Base-by-base conservation (phyloP, 1,140 invertebrate genomes). In the Dreissena rostriformis region DNA sequence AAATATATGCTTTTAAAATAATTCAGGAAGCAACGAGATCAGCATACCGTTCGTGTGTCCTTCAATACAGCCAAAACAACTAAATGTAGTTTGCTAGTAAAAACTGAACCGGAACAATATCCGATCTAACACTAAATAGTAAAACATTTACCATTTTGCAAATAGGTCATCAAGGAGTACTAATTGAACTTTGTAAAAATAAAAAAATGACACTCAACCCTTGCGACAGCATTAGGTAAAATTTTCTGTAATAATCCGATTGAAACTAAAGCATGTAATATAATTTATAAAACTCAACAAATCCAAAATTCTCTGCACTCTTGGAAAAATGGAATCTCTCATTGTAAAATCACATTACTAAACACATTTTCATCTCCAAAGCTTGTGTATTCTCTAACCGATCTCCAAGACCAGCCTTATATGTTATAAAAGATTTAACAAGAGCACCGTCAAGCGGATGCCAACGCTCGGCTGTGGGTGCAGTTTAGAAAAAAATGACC, bases 281-380 rank as follows among this genome's bases (percentile, higher is more conserved):
- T 72, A 52, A 53, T 53, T 22, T 22, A 49, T 14, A 72, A 72
- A 72, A 4, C 52, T 11, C 14, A 72, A 17, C 24, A 4, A 72
- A 53, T 72, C 26, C 11, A 72, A 14, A 19, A 72, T 53, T 22
- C 2, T 22, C 26, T 12, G 2, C 5, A 72, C 15, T 22, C 51
- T 53, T 72, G 39, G 70, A 24, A 72, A 28, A 24, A 72, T 52
- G 70, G 70, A 72, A 72, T 53, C 49, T 72, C 1, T 52, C 70
- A 53, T 24, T 72, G 70, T 12, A 52, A 49, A 72, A 19, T 72
- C 26, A 53, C 70, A n/a, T 14, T 72, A 0, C 12, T 72, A 72
- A n/a, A 72, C 7, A 17, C 24, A 14, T 70, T 70, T 29, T 24
- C 67, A 29, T 29, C 29, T 2, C 67, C 67, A 70, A 70, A 70